Base-by-base conservation (phyloP, 2,797 vertebrate species). In the Acrocephalus scirpaceus region DNA sequence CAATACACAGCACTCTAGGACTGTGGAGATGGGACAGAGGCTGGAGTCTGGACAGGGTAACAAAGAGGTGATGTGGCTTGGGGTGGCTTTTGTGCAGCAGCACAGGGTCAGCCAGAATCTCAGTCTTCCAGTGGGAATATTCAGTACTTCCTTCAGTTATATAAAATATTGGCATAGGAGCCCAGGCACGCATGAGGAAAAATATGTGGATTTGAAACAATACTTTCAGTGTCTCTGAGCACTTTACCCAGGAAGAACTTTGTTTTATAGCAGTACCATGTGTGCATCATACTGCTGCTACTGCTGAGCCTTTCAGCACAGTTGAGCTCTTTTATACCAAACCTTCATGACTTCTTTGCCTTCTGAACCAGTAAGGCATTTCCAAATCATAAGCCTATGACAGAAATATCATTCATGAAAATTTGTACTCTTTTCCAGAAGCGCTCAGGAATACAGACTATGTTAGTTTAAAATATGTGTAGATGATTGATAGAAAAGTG, bases 241-340 rank as follows among this genome's bases (percentile, higher is more conserved):
- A 10, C 71, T 95, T 95, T 96, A 94, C 93, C 94, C 92, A 93
- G 94, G 93, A 97, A 95, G 90, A 93, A 86, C 93, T 94, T 95
- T 74, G 90, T 93, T 96, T 97, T 97, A 96, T 96, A 90, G 95
- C 86, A 92, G 90, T 96, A 97, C 95, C 93, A 95, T 96, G 94
- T 97, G 94, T 96, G 88, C 92, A 86, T 94, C 80, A 32, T 81
- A 53, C 36, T 92, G 83, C 76, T 95, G 77, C 92, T 94, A 50
- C 86, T 93, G 88, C 94, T 76, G 90, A 95, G 64, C 40, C 56
- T 92, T 92, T 94, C 80, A 92, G 70, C 90, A 92, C 86, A 92
- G 83, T 70, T 91, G 82, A 89, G 69, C 48, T 93, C 74, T 93
- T 93, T 93, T 93, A 78, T 92, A 86, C 30, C n/a, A 76, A 30